Base-by-base conservation (phyloP, 2,888 invertebrate genomes). In the Heliconius ethilla region DNA sequence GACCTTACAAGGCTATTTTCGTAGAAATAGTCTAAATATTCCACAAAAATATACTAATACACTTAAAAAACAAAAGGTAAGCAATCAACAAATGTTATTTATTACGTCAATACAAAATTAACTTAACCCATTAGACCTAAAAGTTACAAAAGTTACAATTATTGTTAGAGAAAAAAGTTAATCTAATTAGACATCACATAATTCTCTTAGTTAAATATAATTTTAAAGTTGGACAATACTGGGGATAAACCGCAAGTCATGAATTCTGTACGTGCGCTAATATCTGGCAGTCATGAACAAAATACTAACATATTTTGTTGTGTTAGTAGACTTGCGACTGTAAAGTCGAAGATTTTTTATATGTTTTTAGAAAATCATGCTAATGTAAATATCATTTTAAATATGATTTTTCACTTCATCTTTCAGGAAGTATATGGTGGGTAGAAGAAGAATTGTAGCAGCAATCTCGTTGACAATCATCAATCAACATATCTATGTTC, bases 261-360 rank as follows among this genome's bases (percentile, higher is more conserved):
- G 77, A 77, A 77, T 77, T 73, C 77, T n/a, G 77, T 77, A 77
- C 77, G 77, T 77, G 77, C 67, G 73, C 73, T 77, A 77, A 77
- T 77, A 77, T 73, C 77, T 67, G 77, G 62, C 67, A 67, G 73
- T 67, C 77, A 51, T 77, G 73, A 73, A 77, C 77, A 29, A 77
- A 77, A 77, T 77, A 73, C 77, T 77, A 77, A 77, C 73, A 77
- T 77, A 77, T 73, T 77, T 74, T 33, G 73, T 33, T 27, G 18
- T 9, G 27, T 7, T 6, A 15, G 18, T 45, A 77, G 29, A 74
- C 59, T 15, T 18, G 29, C 13, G 77, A 74, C 73, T 10, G n/a
- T 5, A 67, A 63, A n/a, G 63, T 74, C 74, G 73, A 13, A 11
- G 22, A 10, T 15, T 51, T 51, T 55, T n/a, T 3, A 59, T n/a